Evolutionary conservation across 2,888 invertebrate species (phyloP), one percentile per base, ranked within the genome.

Genomic region (Cyrtodaria siliqua): DNA sequence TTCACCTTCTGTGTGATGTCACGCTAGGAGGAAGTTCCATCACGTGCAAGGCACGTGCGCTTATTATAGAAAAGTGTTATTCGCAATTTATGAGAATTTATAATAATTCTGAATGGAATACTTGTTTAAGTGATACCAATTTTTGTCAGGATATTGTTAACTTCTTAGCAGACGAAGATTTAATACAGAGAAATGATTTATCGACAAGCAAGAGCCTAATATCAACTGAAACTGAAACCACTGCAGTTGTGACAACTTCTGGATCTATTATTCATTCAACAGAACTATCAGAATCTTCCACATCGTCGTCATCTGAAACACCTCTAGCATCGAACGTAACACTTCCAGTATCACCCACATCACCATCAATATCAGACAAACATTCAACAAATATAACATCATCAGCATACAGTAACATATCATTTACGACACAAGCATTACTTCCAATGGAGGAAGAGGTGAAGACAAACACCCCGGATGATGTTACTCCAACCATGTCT

Each of bases 1-100:
- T 77, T 14, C 71, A 77, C 29, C 62, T 52, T 33, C 38, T 77
- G 42, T 77, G 77, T 62, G 50, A 77, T 61, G 56, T 61, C 44
- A 47, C 55, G 1, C 26, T 62, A 9, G 61, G 20, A 8, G 33
- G 27, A 12, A 24, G 38, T 2, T 9, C 12, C 16, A 38, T 62
- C 8, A 57, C 61, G 18, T 76, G 76, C 23, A 42, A 29, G 23
- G 76, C 70, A 24, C 70, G 76, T 44, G 66, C 66, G 38, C 40
- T 61, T 2, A 57, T 76, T 2, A 57, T 76, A 40, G 29, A 61
- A 27, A 24, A 42, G 33, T 76, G 76, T 33, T 38, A 66, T 12
- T 33, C 66, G 26, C 40, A 27, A 52, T 76, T 50, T 60, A 55
- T 56, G n/a, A 42, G 44, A 18, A 42, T 70, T n/a, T 76, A 76